phyloP scores from a whole-genome alignment of 2,888 invertebrate species.

The Hydrotaea diabolus region DNA sequence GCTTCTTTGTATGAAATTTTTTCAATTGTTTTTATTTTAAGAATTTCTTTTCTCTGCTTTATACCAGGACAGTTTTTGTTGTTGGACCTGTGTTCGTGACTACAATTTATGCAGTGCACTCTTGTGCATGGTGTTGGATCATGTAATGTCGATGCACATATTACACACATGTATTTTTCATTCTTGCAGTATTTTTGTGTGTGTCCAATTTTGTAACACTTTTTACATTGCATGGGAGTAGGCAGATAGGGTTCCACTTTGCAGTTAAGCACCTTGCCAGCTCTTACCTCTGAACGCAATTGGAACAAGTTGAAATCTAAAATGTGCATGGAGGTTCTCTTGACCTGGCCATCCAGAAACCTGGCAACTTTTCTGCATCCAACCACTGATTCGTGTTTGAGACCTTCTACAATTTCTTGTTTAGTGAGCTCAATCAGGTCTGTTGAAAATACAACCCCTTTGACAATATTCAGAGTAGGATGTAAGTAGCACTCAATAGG shows the following conservation, averaged over 20 bases:
- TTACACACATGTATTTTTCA: conserved; percentile 18
- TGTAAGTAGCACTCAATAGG: background rate
- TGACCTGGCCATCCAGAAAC: background rate
- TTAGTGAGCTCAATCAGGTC: background rate
- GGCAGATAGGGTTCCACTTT: no score
- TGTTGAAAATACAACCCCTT: conserved; percentile 15
- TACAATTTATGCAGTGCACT: conserved; percentile 33
- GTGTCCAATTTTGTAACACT: no score
- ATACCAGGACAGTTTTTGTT: conserved; percentile 44
- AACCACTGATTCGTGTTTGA: conserved; percentile 2
- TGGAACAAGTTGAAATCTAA: no score
- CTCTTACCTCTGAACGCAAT: no score
- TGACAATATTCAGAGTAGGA: conserved; percentile 9
- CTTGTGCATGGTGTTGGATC: conserved; percentile 40
- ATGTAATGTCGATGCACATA: conserved; percentile 38
- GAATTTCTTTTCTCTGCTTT: conserved; percentile 37
- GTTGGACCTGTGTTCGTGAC: conserved; percentile 28
- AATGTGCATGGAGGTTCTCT: no score
- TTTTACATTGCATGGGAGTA: no score
- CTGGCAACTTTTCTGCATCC: conserved; percentile 39
- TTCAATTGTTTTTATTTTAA: conserved; percentile 37
- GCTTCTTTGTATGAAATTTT: conserved; percentile 34
- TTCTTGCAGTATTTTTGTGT: conserved; percentile 27
- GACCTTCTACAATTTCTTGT: conserved; percentile 4
- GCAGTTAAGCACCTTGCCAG: no score